phyloP scores from a whole-genome alignment of 1,140 invertebrate genomes.

The Dryas iulia region DNA sequence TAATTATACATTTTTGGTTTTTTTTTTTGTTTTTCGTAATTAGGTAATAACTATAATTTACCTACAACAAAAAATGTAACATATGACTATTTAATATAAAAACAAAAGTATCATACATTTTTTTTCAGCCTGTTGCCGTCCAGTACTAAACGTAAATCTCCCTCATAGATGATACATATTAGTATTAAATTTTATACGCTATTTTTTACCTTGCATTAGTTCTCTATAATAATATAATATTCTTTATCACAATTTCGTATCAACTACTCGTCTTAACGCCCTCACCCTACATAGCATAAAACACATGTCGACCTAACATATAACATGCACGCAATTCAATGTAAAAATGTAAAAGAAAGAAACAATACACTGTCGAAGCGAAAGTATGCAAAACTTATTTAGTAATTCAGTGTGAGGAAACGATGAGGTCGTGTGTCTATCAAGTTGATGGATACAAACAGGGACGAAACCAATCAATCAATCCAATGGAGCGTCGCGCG shows the following conservation, averaged over 20 bases:
- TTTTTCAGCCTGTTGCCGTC: no score
- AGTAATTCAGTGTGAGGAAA: constrained; percentile 53
- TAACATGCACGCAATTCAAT: not conserved
- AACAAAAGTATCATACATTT: no score
- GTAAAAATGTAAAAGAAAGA: not conserved
- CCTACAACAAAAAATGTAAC: no score
- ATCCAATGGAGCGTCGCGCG: constrained; percentile 61
- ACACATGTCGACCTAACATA: not conserved
- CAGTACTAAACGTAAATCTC: no score
- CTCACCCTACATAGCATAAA: not conserved
- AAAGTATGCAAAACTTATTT: constrained; percentile 29
- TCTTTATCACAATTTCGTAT: not conserved
- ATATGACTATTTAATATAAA: no score
- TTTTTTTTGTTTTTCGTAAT: no score
- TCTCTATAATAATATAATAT: no score
- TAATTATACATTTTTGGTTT: no score
- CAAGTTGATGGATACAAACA: constrained; percentile 62
- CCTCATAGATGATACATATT: no score
- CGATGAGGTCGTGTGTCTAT: constrained; percentile 58
- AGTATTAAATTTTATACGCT: no score
- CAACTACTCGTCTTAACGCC: not conserved
- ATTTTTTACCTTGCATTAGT: no score
- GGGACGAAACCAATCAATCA: constrained; percentile 73
- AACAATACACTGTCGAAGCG: not conserved
- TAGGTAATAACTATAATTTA: no score